Evolutionary conservation across 2,113 vertebrate genomes (phyloP), one percentile per base, ranked within the genome.

Genomic region (Amazona guildingii): DNA sequence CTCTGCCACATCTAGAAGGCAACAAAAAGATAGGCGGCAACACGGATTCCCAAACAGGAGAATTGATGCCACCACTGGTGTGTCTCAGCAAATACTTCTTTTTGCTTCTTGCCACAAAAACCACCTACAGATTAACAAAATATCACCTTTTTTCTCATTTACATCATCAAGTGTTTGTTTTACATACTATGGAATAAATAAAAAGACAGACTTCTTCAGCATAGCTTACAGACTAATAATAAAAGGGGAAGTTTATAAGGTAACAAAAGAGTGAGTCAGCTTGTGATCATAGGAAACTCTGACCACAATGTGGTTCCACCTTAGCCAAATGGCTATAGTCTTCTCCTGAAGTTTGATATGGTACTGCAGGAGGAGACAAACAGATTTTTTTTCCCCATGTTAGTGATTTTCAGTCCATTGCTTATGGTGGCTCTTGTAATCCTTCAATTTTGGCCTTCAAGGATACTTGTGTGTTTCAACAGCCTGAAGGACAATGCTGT

Each of bases 361-460:
- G 39, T 48, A 43, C 17, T 78, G 7, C 14, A 69, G 70, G 27
- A 57, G 10, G 4, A 77, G 37, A 21, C 8, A 83, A 74, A 37
- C 5, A 25, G 25, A 35, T 13, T 10, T 19, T 44, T 62, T 48
- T 8, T 15, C 0, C 28, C 4, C 9, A 1, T 9, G 6, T 57
- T 77, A 49, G 5, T 43, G 28, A 41, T 84, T 55, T 92, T 28
- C 57, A 80, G 49, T 80, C 78, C 41, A 59, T 19, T 88, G 39
- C 14, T 83, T 16, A 19, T 68, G 54, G 37, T 62, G 19, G 46
- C 24, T 77, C 46, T 54, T 70, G 17, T 41, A 77, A 81, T 90
- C 55, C 41, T 77, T 48, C 25, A 49, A 5, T 7, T 49, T 10
- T 70, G 19, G 10, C 49, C 20, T 70, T 94, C 27, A 77, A 57